Percentiles rank a stretch among this genome's conserved stretches.
phyloP scores from a whole-genome alignment of 2,113 vertebrate genomes.

The Phylloscopus trochilus region DNA sequence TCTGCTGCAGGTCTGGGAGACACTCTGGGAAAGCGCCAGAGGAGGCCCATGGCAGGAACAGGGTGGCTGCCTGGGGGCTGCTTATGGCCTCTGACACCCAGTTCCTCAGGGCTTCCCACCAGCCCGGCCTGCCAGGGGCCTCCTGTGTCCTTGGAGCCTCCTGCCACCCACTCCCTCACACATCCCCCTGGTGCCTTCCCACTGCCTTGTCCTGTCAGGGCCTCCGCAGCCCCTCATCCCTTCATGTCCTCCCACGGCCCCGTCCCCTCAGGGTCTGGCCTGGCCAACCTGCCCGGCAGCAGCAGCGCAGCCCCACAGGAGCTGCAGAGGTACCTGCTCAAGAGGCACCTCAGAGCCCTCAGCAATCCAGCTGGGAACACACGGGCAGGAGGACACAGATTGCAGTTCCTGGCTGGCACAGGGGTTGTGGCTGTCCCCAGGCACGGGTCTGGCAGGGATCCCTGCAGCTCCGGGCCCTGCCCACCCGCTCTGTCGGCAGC shows the following conservation, averaged over 20 bases:
- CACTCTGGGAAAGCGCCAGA: rapidly evolving
- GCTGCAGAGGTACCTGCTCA: neutral
- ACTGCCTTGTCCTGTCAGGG: neutral
- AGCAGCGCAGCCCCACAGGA: rapidly evolving
- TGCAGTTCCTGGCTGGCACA: neutral
- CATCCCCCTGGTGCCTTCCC: neutral
- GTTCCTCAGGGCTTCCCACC: neutral
- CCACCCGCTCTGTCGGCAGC: rapidly evolving
- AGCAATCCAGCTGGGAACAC: too few species aligned
- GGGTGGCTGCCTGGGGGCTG: neutral
- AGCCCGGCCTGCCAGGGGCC: too few species aligned
- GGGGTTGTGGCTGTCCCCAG: neutral
- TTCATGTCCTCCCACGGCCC: neutral
- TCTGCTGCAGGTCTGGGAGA: neutral
- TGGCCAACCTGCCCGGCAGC: neutral
- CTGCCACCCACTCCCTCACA: too few species aligned
- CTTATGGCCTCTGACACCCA: neutral
- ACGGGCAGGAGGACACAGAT: neutral
- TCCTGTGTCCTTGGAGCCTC: neutral
- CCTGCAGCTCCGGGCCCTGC: neutral
- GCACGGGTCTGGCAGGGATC: neutral
- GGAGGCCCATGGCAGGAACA: rapidly evolving
- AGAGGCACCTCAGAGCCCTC: neutral
- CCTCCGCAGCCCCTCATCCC: neutral
- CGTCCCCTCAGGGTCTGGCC: neutral